Conservation (phyloP, 2,797 vertebrate genomes). For the Hybognathus amarus region DNA sequence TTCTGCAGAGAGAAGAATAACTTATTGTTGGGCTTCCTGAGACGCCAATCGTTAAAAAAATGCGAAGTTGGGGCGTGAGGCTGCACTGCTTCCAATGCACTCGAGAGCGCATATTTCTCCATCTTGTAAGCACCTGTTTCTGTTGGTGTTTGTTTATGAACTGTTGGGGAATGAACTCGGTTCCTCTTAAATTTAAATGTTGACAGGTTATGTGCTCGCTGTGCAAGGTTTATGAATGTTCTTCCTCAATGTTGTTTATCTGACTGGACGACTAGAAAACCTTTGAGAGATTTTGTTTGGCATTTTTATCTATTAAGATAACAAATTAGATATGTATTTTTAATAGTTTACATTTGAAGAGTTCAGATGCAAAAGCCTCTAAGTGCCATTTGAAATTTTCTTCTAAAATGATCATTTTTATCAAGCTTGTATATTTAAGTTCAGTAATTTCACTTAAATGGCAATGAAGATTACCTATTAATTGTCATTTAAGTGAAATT, state of each 20-base stretch:
- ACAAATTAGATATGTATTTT: no score
- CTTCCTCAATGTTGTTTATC: constrained; percentile 59
- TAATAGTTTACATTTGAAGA: no score
- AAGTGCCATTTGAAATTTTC: no score
- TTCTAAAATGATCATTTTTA: no score
- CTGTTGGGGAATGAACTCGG: constrained; percentile 55
- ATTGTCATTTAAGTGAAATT: no score
- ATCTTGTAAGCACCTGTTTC: constrained; percentile 67
- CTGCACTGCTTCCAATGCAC: not conserved
- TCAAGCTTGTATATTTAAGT: no score
- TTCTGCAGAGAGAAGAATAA: constrained; percentile 70
- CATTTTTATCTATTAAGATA: no score
- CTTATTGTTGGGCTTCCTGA: constrained; percentile 66
- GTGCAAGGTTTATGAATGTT: constrained; percentile 64
- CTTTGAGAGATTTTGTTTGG: no score
- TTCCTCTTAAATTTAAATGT: constrained; percentile 49
- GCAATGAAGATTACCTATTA: no score
- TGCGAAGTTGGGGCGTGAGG: not conserved
- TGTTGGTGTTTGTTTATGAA: constrained; percentile 69
- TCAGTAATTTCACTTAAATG: no score
- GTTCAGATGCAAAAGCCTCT: no score
- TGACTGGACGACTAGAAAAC: not conserved
- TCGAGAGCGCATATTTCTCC: constrained; percentile 30
- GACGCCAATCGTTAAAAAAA: constrained; percentile 38
- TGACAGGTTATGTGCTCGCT: constrained; percentile 48